Evolutionary conservation across 1,140 invertebrate genomes (phyloP).

Genomic region (Caenorhabditis remanei): DNA sequence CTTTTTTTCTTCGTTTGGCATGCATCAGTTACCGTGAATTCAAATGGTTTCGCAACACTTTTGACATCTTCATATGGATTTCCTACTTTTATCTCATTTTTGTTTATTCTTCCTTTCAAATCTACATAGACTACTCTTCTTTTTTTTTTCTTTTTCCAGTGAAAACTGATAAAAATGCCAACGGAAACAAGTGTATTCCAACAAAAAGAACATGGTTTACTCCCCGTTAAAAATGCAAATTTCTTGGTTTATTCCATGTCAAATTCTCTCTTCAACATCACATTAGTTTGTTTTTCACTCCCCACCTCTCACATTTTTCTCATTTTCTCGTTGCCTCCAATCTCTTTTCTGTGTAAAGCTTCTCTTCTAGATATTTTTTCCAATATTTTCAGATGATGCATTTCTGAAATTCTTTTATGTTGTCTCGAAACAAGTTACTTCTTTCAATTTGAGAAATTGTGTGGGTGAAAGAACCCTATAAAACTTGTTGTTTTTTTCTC

Average conservation of each 20-base stretch:
- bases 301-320: not conserved
- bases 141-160: not conserved
- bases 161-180: no score
- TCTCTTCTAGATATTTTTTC: not conserved
- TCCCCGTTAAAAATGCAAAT: not conserved
- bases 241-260: not conserved
- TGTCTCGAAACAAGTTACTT: not conserved
- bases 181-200: not conserved
- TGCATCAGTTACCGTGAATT: constrained; percentile 27
- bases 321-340: not conserved
- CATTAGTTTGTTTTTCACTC: constrained; percentile 3
- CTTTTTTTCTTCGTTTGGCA: constrained; percentile 17
- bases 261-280: not conserved
- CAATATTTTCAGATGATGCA: not conserved
- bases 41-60: constrained; percentile 5
- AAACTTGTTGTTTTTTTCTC: no score
- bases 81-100: not conserved
- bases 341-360: not conserved
- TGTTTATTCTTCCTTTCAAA: not conserved
- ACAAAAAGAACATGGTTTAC: not conserved
- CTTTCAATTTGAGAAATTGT: no score
- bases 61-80: not conserved
- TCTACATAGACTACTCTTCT: not conserved
- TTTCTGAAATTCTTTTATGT: not conserved
- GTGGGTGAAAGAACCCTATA: no score